These are phyloP conservation scores for Planiliza haematocheilus DNA, from an alignment of 2,113 vertebrate species.

Conservation along the genomic window DNA sequence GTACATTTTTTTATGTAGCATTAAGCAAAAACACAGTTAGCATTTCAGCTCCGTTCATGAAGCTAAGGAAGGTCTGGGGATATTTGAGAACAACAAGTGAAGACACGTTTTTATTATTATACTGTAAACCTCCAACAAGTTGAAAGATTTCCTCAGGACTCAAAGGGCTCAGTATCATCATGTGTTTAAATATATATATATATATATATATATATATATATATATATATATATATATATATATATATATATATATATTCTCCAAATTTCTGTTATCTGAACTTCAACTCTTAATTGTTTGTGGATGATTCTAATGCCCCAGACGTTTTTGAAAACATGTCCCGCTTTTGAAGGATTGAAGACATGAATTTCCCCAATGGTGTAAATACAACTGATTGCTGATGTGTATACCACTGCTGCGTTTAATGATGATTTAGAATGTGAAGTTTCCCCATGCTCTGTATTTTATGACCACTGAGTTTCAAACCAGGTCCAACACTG, in stretches of 20 bases:
- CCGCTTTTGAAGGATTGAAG: constrained; percentile 18
- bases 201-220: too few relatives aligned
- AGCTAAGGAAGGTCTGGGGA: constrained; percentile 15
- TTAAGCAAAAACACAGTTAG: neutral
- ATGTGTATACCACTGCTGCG: constrained; percentile 45
- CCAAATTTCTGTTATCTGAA: too few relatives aligned
- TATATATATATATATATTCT: too few relatives aligned
- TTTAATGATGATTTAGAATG: constrained; percentile 52
- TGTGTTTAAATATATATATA: too few relatives aligned
- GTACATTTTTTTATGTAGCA: constrained; percentile 2
- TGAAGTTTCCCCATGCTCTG: constrained; percentile 47
- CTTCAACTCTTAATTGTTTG: too few relatives aligned
- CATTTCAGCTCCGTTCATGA: neutral
- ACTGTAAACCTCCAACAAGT: constrained; percentile 6
- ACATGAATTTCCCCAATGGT: constrained; percentile 39
- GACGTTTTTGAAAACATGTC: constrained; percentile 6
- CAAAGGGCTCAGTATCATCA: constrained; percentile 3
- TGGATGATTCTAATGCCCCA: neutral
- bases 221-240: too few relatives aligned
- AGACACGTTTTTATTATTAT: neutral
- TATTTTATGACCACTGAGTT: constrained; percentile 52
- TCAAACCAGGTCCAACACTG: constrained; percentile 43
- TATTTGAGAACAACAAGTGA: neutral
- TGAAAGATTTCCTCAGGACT: constrained; percentile 19
- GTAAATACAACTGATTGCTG: constrained; percentile 59